Base-by-base conservation (phyloP, 2,113 vertebrate species). In the Chionomys nivalis region DNA sequence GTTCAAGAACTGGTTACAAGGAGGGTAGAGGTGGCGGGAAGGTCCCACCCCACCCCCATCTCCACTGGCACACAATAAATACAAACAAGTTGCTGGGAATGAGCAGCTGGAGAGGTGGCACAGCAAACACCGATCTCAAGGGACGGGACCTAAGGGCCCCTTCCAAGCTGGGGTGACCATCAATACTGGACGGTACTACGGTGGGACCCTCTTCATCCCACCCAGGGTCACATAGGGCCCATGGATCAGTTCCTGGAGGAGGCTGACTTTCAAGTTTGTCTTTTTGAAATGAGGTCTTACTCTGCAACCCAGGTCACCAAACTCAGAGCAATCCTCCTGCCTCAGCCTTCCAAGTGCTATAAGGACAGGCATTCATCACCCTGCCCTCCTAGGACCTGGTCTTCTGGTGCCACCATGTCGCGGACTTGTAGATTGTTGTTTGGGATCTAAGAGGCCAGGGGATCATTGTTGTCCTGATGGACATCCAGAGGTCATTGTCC, bases 11-110 rank as follows among this genome's bases (percentile, higher is more conserved):
- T 19, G 97, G 91, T 98, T 97, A 98, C 49, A 52, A 49, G 9
- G 0, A 91, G 76, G 96, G 91, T 36, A 52, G 0, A 39, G 96
- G 97, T 73, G 97, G 97, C 1, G 89, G 96, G 91, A 86, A 94
- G 93, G 92, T 96, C 92, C 96, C 88, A 94, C 95, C 97, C 93
- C 86, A 55, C 66, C 93, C 90, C 93, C 92, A 97, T 96, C 86
- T 0, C 52, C 95, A 94, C 97, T 68, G 97, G 97, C 97, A 98
- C 98, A 97, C 85, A 81, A 82, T 97, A 90, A 73, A 90, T 61
- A 91, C 1, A 97, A 98, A 97, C 95, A 95, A 96, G 97, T 97
- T 97, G 68, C 90, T 23, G 44, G 73, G 78, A 13, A 33, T 31
- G 28, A 77, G 95, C 31, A 39, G 0, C 0, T 82, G 31, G 66